These are phyloP conservation scores for Crotalus viridis DNA, from an alignment of 2,113 vertebrate species.

Conservation along the genomic window DNA sequence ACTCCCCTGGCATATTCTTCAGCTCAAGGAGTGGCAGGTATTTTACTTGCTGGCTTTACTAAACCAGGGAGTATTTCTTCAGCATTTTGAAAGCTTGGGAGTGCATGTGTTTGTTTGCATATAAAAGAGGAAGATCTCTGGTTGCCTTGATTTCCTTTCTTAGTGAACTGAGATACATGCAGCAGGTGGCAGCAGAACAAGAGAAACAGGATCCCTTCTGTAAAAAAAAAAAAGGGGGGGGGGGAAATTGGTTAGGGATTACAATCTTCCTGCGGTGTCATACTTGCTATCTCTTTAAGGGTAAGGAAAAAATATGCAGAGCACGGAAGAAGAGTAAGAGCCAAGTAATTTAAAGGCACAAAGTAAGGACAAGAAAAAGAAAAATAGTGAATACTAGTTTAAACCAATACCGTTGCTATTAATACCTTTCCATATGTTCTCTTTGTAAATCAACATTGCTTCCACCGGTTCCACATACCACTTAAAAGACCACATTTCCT, in stretches of 20 bases:
- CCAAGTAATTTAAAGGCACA: neutral
- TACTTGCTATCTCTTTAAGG: neutral
- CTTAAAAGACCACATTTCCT: neutral
- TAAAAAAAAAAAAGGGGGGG: no score
- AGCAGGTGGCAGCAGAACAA: no score
- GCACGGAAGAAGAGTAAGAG: neutral
- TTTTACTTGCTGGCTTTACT: neutral
- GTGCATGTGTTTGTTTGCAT: neutral
- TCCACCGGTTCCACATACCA: neutral
- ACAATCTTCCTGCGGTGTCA: neutral
- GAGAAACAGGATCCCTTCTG: neutral
- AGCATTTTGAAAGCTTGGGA: neutral
- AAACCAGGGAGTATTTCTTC: neutral
- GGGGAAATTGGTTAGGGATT: neutral
- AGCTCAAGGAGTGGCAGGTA: neutral
- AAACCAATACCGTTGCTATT: neutral
- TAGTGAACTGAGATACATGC: neutral
- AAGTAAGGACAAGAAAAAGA: neutral
- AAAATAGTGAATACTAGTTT: neutral
- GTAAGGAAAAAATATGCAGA: neutral
- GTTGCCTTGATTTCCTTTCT: neutral
- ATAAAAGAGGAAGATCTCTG: neutral
- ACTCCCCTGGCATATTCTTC: neutral
- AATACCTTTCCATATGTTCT: neutral
- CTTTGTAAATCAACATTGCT: neutral